phyloP scores from a whole-genome alignment of 2,888 invertebrate species.

The Dryomyza anilis region DNA sequence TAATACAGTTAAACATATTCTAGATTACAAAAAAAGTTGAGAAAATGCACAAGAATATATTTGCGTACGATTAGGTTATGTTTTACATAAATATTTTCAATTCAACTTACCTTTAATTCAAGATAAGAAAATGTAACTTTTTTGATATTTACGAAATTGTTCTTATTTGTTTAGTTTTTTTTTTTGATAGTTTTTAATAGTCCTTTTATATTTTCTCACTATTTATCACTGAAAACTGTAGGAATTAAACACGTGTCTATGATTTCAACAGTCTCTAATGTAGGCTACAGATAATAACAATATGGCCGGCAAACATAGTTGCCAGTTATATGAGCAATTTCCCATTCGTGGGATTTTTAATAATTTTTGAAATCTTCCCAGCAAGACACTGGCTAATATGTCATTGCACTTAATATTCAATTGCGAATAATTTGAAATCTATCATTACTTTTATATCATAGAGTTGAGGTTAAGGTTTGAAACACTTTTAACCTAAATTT shows the following conservation, averaged over 20 bases:
- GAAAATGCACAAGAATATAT: too few species aligned
- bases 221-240: constrained; percentile 36
- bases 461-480: too few species aligned
- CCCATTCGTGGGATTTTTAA: too few species aligned
- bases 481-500: too few species aligned
- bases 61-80: constrained; percentile 45
- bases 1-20: too few species aligned
- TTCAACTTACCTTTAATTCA: constrained; percentile 35
- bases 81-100: constrained; percentile 28
- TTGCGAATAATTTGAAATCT: too few species aligned
- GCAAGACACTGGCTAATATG: too few species aligned
- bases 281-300: constrained; percentile 46
- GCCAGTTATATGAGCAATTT: too few species aligned
- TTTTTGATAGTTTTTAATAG: constrained; percentile 36
- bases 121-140: constrained; percentile 41
- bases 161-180: constrained; percentile 33
- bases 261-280: constrained; percentile 29
- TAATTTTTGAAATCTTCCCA: too few species aligned
- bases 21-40: too few species aligned
- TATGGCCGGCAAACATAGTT: constrained; percentile 46
- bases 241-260: constrained; percentile 58
- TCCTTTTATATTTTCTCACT: constrained; percentile 35
- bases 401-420: too few species aligned
- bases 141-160: constrained; percentile 34
- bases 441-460: too few species aligned